These are phyloP conservation scores for Phocides pigmalion DNA, from an alignment of 1,140 invertebrate genomes.

Conservation along the genomic window DNA sequence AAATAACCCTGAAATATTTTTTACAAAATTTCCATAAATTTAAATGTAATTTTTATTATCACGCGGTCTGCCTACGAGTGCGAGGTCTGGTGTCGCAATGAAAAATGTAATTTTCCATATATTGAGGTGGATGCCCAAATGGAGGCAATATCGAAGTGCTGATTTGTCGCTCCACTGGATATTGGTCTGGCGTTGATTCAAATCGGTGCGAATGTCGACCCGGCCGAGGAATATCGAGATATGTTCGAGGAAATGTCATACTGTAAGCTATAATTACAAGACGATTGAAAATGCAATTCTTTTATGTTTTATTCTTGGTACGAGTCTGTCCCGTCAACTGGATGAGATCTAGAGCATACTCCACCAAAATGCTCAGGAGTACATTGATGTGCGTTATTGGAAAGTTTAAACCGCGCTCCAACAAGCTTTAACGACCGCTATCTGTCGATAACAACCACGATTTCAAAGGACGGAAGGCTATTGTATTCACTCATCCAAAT, in stretches of 20 bases:
- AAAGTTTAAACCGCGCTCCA: no score
- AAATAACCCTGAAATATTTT: background rate
- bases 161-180: conserved; percentile 80
- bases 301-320: no score
- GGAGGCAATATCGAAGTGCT: conserved; percentile 82
- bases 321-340: no score
- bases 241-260: background rate
- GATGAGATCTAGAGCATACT: no score
- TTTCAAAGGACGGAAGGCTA: no score
- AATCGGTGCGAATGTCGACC: conserved; percentile 67
- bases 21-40: conserved; percentile 19
- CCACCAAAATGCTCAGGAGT: no score
- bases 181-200: conserved; percentile 79
- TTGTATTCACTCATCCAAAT: no score
- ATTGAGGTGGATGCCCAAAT: conserved; percentile 76
- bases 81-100: conserved; percentile 56
- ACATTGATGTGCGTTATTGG: no score
- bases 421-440: no score
- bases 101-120: conserved; percentile 78
- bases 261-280: background rate
- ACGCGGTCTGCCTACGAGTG: conserved; percentile 12
- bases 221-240: conserved; percentile 55
- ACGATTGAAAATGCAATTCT: no score
- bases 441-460: no score
- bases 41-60: conserved; percentile 36